Evolutionary conservation across 2,797 vertebrate genomes (phyloP).

Genomic region (Moxostoma hubbsi): DNA sequence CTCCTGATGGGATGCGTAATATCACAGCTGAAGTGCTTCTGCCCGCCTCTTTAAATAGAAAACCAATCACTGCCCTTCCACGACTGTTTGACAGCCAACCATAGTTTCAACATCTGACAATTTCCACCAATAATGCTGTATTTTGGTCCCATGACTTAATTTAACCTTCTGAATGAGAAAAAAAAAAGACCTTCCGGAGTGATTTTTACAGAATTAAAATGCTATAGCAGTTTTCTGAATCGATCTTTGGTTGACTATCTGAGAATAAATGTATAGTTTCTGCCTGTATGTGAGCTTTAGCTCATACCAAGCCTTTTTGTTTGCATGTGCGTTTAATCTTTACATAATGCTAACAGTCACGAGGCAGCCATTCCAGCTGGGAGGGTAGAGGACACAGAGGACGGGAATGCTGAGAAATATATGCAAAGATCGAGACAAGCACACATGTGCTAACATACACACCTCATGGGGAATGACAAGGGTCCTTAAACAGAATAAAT

Average conservation of each 20-base stretch:
- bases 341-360: constrained; percentile 44
- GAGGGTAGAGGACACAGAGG: constrained; percentile 32
- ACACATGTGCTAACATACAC: neutral
- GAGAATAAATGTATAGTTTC: neutral
- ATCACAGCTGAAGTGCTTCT: neutral
- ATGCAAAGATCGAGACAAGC: constrained; percentile 24
- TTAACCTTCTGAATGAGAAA: constrained; percentile 14
- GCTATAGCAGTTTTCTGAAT: neutral
- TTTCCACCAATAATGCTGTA: neutral
- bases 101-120: constrained; percentile 6
- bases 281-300: neutral
- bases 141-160: constrained; percentile 11
- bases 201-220: neutral
- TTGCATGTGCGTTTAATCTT: neutral
- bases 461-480: constrained; percentile 15
- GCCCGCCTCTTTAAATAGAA: neutral
- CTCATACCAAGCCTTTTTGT: neutral
- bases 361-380: constrained; percentile 46
- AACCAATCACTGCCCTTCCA: constrained; percentile 4
- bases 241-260: neutral
- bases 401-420: constrained; percentile 15
- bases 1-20: constrained; percentile 9
- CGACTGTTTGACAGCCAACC: constrained; percentile 15
- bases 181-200: neutral
- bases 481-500: neutral